A percentile compares a stretch with the other conserved stretches of the same genome.
These are phyloP conservation scores for Ridgeia piscesae DNA, from an alignment of 1,140 invertebrate genomes.

Conservation along the genomic window DNA sequence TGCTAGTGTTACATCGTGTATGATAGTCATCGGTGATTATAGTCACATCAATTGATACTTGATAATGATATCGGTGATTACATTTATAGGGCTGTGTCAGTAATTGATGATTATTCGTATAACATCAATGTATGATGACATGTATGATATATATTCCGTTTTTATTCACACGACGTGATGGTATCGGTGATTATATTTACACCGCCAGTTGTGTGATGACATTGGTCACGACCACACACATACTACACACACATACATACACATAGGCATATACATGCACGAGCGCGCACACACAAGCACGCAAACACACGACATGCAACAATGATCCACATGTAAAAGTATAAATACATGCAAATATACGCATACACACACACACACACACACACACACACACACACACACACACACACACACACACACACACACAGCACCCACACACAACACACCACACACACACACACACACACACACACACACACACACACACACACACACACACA, in stretches of 20 bases:
- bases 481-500: too few relatives aligned
- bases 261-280: not conserved
- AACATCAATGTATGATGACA: not conserved
- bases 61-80: not conserved
- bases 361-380: too few relatives aligned
- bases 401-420: too few relatives aligned
- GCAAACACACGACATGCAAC: too few relatives aligned
- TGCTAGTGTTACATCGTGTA: not conserved
- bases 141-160: too few relatives aligned
- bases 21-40: not conserved
- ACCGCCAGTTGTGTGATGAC: not conserved
- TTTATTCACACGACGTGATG: not conserved
- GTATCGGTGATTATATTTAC: not conserved
- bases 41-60: not conserved
- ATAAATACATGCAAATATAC: too few relatives aligned
- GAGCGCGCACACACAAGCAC: not conserved
- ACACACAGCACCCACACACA: too few relatives aligned
- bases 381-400: too few relatives aligned
- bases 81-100: not conserved
- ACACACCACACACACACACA: too few relatives aligned
- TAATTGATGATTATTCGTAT: too few relatives aligned
- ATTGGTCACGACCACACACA: not conserved
- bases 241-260: not conserved
- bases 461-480: too few relatives aligned
- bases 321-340: too few relatives aligned